These are phyloP conservation scores for Oxyura jamaicensis DNA, from an alignment of 2,113 vertebrate genomes.

Conservation along the genomic window DNA sequence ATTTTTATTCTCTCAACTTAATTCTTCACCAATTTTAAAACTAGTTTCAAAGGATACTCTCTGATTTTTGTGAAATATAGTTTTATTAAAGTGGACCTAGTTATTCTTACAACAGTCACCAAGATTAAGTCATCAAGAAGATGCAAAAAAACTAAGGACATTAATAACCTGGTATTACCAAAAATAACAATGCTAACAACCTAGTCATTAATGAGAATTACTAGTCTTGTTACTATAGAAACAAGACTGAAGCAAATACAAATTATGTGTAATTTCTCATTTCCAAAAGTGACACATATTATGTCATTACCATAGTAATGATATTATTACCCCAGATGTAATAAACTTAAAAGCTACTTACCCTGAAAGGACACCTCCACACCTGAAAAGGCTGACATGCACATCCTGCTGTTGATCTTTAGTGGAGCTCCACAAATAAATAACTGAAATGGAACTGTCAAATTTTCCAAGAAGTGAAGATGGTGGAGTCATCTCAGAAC, in stretches of 20 bases:
- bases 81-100: neutral
- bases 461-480: neutral
- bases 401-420: neutral
- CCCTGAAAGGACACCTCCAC: conserved; percentile 37
- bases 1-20: conserved; percentile 22
- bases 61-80: conserved; percentile 12
- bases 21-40: conserved; percentile 41
- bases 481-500: conserved; percentile 19
- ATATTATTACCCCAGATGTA: conserved; percentile 61
- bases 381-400: conserved; percentile 27
- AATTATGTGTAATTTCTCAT: conserved; percentile 68
- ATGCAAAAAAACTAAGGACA: conserved; percentile 35
- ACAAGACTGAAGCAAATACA: conserved; percentile 69
- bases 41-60: neutral
- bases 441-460: neutral
- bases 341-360: conserved; percentile 54
- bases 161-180: conserved; percentile 67
- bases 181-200: conserved; percentile 72
- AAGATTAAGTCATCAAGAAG: conserved; percentile 28
- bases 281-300: conserved; percentile 68
- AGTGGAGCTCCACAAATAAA: neutral
- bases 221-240: conserved; percentile 75
- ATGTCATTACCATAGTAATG: conserved; percentile 69
- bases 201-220: conserved; percentile 73
- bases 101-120: conserved; percentile 21